These are phyloP conservation scores for Grus americana DNA, from an alignment of 2,113 vertebrate genomes.

Conservation along the genomic window DNA sequence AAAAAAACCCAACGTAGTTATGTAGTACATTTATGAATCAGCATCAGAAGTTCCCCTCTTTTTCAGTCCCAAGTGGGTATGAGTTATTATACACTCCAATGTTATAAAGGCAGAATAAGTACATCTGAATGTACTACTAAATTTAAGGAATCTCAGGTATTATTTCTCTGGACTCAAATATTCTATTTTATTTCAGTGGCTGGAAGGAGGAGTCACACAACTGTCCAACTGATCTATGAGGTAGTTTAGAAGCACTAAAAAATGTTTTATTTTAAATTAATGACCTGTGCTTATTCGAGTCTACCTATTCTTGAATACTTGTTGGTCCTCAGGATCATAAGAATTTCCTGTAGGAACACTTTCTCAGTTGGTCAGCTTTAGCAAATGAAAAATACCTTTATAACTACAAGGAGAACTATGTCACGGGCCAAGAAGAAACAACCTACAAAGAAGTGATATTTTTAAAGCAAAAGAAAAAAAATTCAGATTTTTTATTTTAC, in stretches of 20 bases:
- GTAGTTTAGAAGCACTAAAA: not conserved
- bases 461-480: not conserved
- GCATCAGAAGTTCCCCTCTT: not conserved
- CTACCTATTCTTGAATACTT: not conserved
- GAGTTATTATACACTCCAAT: not conserved
- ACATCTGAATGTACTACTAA: not conserved
- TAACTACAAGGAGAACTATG: not conserved
- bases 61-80: not conserved
- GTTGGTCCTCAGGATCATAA: not conserved
- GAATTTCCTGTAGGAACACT: not conserved
- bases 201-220: not conserved
- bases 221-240: not conserved
- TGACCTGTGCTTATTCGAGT: not conserved
- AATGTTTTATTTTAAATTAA: not conserved
- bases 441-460: not conserved
- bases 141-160: not conserved
- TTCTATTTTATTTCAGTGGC: not conserved
- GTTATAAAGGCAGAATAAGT: not conserved
- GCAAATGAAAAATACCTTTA: not conserved
- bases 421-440: not conserved
- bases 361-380: not conserved
- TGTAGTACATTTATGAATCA: not conserved
- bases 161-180: not conserved
- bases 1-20: not conserved
- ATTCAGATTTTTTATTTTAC: too few species aligned